Percentiles rank a stretch among this genome's conserved stretches.
These are phyloP conservation scores for Huso huso DNA, from an alignment of 2,797 vertebrate genomes.

Conservation along the genomic window DNA sequence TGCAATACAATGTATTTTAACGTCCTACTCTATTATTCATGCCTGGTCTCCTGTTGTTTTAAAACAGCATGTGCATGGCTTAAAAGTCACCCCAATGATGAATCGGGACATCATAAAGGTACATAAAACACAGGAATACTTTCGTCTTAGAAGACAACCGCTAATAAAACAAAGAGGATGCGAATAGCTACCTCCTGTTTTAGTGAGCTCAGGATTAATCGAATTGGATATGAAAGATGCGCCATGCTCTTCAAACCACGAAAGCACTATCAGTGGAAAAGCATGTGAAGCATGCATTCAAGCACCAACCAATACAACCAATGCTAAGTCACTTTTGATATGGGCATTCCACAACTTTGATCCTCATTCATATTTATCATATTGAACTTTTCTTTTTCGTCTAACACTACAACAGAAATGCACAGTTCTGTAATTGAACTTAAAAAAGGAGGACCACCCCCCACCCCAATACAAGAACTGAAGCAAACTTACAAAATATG, in stretches of 20 bases:
- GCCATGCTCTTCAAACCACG: neutral
- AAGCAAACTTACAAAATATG: neutral
- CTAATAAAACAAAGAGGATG: neutral
- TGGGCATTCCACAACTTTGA: too few relatives aligned
- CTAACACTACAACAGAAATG: too few relatives aligned
- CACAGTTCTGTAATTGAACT: too few relatives aligned
- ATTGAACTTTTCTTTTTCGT: too few relatives aligned
- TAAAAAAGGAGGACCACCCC: too few relatives aligned
- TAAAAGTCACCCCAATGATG: neutral
- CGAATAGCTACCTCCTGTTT: neutral
- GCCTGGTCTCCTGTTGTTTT: neutral
- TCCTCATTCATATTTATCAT: too few relatives aligned
- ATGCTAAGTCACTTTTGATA: too few relatives aligned
- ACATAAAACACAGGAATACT: conserved; percentile 4
- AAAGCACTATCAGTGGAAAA: neutral
- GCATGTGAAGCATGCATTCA: too few relatives aligned
- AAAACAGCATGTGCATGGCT: neutral
- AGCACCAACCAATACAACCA: too few relatives aligned
- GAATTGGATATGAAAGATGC: neutral
- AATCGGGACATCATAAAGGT: conserved; percentile 5
- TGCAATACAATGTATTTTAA: too few relatives aligned
- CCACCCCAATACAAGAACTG: too few relatives aligned
- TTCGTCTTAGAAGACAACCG: neutral
- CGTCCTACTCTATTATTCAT: too few relatives aligned
- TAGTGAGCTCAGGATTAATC: neutral